Percentiles rank a stretch among this genome's conserved stretches.
phyloP scores from a whole-genome alignment of 2,888 invertebrate genomes.

The Strigamia maritima region DNA sequence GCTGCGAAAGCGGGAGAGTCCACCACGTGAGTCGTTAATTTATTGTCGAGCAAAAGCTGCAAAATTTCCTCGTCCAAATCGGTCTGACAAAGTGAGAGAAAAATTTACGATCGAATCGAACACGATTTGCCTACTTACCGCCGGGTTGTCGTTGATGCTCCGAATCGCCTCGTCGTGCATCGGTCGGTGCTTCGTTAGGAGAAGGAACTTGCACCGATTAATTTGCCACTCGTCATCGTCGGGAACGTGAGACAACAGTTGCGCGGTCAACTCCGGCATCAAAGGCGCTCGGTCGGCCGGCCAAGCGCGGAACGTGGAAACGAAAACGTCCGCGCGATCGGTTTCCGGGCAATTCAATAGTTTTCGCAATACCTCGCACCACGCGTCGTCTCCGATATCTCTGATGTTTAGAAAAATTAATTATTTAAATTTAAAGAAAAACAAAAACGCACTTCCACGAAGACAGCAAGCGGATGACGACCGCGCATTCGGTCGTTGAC shows the following conservation, averaged over 20 bases:
- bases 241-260: background rate
- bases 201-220: background rate
- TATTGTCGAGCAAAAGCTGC: conserved; percentile 4
- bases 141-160: background rate
- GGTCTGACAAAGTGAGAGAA: background rate
- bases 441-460: background rate
- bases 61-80: conserved; percentile 34
- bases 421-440: conserved; percentile 1
- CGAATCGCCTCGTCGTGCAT: background rate
- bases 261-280: background rate
- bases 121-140: too few relatives aligned
- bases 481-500: conserved; percentile 6
- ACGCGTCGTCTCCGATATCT: conserved; percentile 10
- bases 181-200: background rate
- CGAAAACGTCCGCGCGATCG: background rate
- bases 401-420: conserved; percentile 22
- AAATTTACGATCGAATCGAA: too few relatives aligned
- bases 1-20: conserved; percentile 35
- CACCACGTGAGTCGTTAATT: conserved; percentile 6
- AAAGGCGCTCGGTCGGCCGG: background rate
- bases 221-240: background rate
- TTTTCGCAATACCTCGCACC: conserved; percentile 19
- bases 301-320: background rate
- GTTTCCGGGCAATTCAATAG: conserved; percentile 19
- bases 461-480: conserved; percentile 22